These are phyloP conservation scores for Erebia aethiops DNA, from an alignment of 2,888 invertebrate species.

Conservation along the genomic window DNA sequence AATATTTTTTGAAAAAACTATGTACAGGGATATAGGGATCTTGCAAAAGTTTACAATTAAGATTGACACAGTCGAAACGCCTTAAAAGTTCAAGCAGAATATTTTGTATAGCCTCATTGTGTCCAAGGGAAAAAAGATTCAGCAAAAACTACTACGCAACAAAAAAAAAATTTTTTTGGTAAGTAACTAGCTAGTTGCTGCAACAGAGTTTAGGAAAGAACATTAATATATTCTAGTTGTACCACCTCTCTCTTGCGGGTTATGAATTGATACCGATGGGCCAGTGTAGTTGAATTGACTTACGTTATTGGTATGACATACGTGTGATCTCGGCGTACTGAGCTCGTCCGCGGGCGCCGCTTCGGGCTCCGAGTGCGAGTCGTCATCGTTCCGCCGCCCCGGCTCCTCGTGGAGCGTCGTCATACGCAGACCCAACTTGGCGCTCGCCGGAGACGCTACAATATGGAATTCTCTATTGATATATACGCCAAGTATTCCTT, in stretches of 20 bases:
- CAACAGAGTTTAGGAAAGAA: no score
- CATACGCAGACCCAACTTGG: conserved; percentile 94
- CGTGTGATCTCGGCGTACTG: conserved; percentile 68
- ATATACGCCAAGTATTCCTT: neutral
- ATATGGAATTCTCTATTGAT: conserved; percentile 30
- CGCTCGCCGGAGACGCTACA: conserved; percentile 92
- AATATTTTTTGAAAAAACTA: no score
- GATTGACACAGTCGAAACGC: no score
- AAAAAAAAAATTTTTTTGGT: no score
- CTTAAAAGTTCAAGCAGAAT: no score
- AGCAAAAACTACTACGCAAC: no score
- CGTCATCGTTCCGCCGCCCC: conserved; percentile 71
- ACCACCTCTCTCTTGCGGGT: neutral
- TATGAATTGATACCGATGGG: neutral
- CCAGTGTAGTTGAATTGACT: neutral
- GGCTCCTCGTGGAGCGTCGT: conserved; percentile 96
- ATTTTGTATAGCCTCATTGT: no score
- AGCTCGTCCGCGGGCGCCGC: conserved; percentile 67
- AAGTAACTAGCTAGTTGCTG: no score
- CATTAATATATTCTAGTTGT: neutral
- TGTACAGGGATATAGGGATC: no score
- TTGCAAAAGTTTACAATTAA: no score
- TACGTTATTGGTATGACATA: conserved; percentile 45
- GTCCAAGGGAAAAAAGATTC: no score
- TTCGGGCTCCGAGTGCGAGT: conserved; percentile 79